These are phyloP conservation scores for Helicoverpa armigera DNA, from an alignment of 1,140 invertebrate species.

Conservation along the genomic window DNA sequence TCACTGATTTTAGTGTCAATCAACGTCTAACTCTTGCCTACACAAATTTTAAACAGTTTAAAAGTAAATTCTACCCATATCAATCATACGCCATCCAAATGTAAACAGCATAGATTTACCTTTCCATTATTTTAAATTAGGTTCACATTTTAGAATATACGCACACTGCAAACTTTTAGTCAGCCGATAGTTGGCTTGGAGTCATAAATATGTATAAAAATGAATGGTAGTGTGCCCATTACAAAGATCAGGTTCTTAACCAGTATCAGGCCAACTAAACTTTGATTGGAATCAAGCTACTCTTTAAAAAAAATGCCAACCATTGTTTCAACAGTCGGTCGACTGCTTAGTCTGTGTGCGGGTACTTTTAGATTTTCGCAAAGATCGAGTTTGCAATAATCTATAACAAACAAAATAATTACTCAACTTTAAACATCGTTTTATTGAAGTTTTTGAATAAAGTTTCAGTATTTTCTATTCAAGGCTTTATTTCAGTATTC, in stretches of 20 bases:
- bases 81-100: background rate
- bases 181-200: no score
- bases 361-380: no score
- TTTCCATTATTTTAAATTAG: background rate
- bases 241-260: no score
- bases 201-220: background rate
- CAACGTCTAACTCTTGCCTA: background rate
- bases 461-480: slow-evolving; percentile 6
- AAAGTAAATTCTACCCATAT: background rate
- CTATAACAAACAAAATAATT: slow-evolving; percentile 15
- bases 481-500: slow-evolving; percentile 6
- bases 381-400: background rate
- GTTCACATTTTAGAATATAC: background rate
- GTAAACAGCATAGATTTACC: background rate
- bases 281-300: no score
- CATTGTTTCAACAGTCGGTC: no score
- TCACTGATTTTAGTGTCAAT: background rate
- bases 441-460: background rate
- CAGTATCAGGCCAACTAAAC: no score
- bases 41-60: background rate
- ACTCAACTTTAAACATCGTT: slow-evolving; percentile 16
- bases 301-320: no score
- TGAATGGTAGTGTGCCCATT: background rate
- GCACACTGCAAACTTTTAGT: no score
- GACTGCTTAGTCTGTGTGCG: no score